Conservation (phyloP, 2,113 vertebrate species). For the Heptranchias perlo region DNA sequence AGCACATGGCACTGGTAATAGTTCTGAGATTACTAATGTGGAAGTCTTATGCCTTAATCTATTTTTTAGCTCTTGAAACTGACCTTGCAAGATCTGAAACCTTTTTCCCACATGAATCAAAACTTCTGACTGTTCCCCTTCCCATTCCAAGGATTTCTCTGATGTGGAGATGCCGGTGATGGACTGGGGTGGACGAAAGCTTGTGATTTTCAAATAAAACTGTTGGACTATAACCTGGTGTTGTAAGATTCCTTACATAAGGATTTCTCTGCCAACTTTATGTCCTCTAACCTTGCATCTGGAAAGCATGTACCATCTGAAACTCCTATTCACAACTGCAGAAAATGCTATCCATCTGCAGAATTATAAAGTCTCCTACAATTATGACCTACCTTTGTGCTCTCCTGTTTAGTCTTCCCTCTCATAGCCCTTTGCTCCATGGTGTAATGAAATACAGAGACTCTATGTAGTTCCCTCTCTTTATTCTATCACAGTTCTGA, state of each 20-base stretch:
- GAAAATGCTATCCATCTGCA: background rate
- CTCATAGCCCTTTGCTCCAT: background rate
- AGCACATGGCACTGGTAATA: background rate
- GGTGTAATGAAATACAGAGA: background rate
- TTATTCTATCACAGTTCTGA: background rate
- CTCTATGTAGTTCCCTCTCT: background rate
- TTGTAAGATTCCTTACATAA: no score
- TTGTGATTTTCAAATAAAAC: no score
- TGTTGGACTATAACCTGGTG: no score
- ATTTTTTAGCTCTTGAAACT: background rate
- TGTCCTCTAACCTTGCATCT: background rate
- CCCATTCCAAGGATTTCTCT: background rate
- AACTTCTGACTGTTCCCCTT: background rate
- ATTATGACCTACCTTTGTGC: background rate
- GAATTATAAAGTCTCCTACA: background rate
- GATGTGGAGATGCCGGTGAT: no score
- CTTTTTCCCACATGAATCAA: no score
- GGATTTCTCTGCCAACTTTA: background rate
- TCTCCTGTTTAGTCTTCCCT: background rate
- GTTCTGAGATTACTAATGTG: background rate
- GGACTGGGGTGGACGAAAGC: no score
- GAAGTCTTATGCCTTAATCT: background rate
- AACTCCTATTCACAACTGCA: background rate
- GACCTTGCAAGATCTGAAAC: background rate
- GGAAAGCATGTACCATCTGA: background rate